These are phyloP conservation scores for Setophaga petechia DNA, from an alignment of 2,113 vertebrate species.

Conservation along the genomic window DNA sequence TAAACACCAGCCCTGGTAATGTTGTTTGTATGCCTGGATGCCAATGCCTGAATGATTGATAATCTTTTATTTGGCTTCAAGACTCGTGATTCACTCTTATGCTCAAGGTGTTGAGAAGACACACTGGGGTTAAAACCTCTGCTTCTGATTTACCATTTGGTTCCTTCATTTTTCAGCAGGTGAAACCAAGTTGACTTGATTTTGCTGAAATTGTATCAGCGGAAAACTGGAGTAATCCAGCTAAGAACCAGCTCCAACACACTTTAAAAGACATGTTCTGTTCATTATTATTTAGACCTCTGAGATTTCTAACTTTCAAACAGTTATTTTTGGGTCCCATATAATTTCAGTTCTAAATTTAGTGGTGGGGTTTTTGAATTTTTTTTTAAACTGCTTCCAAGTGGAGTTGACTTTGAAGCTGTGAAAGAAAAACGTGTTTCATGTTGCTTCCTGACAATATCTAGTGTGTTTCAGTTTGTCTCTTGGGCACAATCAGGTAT, in stretches of 20 bases:
- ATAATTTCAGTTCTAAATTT: slow-evolving; percentile 34
- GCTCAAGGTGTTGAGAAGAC: not conserved
- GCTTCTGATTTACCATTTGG: not conserved
- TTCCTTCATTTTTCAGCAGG: slow-evolving; percentile 1
- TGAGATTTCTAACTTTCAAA: slow-evolving; percentile 24
- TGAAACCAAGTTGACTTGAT: not conserved
- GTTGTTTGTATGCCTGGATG: not conserved
- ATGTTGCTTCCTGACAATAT: not conserved
- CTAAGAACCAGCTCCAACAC: not conserved
- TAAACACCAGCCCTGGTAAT: slow-evolving; percentile 3
- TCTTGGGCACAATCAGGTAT: not conserved
- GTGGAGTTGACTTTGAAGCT: not conserved
- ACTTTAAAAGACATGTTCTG: not conserved
- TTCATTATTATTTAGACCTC: slow-evolving; percentile 25
- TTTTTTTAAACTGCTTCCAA: not conserved
- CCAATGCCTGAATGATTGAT: not conserved
- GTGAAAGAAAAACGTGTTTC: slow-evolving; percentile 5
- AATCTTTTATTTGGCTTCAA: not conserved
- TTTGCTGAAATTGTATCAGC: not conserved
- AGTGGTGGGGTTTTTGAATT: not conserved
- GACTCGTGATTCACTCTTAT: not conserved
- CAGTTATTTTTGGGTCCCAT: not conserved
- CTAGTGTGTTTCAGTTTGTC: not conserved
- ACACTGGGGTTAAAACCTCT: not conserved
- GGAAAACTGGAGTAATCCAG: slow-evolving; percentile 29